phyloP scores from a whole-genome alignment of 1,140 invertebrate genomes.

The Palaemon carinicauda region DNA sequence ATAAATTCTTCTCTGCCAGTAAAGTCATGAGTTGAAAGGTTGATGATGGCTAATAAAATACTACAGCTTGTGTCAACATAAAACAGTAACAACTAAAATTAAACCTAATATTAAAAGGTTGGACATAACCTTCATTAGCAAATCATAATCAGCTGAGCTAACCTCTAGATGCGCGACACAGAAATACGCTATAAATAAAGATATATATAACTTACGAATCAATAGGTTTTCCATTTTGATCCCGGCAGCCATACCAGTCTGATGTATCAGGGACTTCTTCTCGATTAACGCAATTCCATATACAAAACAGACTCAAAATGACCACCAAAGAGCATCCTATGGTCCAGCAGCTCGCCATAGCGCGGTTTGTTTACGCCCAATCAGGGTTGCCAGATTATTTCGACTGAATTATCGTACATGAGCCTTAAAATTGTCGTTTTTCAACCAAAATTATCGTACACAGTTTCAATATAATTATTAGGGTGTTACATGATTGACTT shows the following conservation, averaged over 20 bases:
- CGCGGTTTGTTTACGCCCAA: slow-evolving; percentile 36
- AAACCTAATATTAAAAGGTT: too few relatives aligned
- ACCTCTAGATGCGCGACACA: neutral
- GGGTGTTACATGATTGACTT: too few relatives aligned
- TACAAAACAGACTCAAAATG: slow-evolving; percentile 50
- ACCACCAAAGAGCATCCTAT: slow-evolving; percentile 49
- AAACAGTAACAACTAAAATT: too few relatives aligned
- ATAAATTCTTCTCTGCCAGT: too few relatives aligned
- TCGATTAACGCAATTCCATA: slow-evolving; percentile 53
- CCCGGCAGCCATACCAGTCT: slow-evolving; percentile 56
- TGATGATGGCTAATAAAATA: too few relatives aligned
- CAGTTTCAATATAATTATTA: too few relatives aligned
- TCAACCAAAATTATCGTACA: too few relatives aligned
- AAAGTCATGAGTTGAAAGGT: too few relatives aligned
- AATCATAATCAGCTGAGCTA: neutral
- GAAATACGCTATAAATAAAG: neutral
- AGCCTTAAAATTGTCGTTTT: too few relatives aligned
- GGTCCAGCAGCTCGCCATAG: slow-evolving; percentile 54
- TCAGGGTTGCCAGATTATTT: too few relatives aligned
- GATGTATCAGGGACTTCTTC: slow-evolving; percentile 34
- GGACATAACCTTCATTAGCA: neutral
- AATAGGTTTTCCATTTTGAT: slow-evolving; percentile 46
- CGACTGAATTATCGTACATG: too few relatives aligned
- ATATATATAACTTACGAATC: slow-evolving; percentile 36
- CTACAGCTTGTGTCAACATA: too few relatives aligned